Base-by-base conservation (phyloP, 1,140 invertebrate species). In the Dinothrombium tinctorium region DNA sequence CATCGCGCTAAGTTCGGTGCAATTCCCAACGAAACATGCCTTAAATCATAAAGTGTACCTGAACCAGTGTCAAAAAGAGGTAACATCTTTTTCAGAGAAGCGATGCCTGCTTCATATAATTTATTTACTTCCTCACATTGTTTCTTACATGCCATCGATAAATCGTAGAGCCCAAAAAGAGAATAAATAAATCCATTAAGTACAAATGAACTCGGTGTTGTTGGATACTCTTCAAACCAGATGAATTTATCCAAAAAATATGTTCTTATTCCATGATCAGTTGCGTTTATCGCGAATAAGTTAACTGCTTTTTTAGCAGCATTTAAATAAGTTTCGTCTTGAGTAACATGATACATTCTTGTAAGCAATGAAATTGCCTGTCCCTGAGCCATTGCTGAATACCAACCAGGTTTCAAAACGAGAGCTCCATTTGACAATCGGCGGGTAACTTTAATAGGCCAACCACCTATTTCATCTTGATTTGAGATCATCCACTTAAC, bases 131-230 rank as follows among this genome's bases (percentile, higher is more conserved):
- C 71, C 6, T 70, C 66, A 12, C 43, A 53, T 46, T 39, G 12
- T 14, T 8, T 21, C 26, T 24, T 31, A 23, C 72, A 71, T 14
- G 74, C 68, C 51, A 67, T 71, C 49, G 73, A 71, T 21, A 94
- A 60, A 64, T 98, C 90, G 55, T 95, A 94, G 0, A 98, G 65
- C 3, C 92, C 92, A 41, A 98, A 69, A 2, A 99, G 65, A 0
- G 90, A 86, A 61, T 94, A 98, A 50, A 99, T 92, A 59, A 99
- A 98, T 22, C 92, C 92, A 61, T 99, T 98, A 2, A 99, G 69
- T 7, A 98, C 89, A 61, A 90, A 95, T 3, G 81, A 81, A 4
- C 82, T 69, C 0, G 90, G 90, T 25, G 69, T 74, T 0, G 92
- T 96, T 4, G 92, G 92, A 59, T 98, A 99, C 55, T 99, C 92